Evolutionary conservation across 2,113 vertebrate species (phyloP), one percentile per base, ranked within the genome.

Genomic region (Ophiodon elongatus): DNA sequence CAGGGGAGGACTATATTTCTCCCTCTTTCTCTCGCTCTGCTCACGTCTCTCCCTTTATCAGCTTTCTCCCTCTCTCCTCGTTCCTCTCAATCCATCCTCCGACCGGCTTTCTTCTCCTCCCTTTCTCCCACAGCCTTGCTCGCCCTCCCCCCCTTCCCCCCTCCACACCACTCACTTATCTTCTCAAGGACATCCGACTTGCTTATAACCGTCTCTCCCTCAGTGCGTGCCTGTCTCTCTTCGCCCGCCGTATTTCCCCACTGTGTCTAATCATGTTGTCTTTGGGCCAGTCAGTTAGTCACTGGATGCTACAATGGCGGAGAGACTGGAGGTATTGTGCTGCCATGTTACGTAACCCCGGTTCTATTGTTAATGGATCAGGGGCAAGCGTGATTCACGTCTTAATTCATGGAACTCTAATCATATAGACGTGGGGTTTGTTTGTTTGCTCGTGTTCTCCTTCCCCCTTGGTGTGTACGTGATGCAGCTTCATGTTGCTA

Each of bases 141-240:
- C 60, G 11, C 41, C 59, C 64, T n/a, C 8, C 23, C 45, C 19
- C 21, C 1, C 60, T 41, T 4, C 47, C 29, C 56, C 52, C 47
- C 54, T 10, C 47, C 76, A 70, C 39, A 7, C 64, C 79, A 68
- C 86, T 56, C 81, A 84, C 81, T 90, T 87, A 79, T 91, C 90
- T 87, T 89, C 83, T 93, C 93, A 94, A 94, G 93, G 93, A 88
- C 92, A 92, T 92, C 84, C 87, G 80, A 75, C 56, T 90, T 83
- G 87, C 83, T 77, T 86, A 54, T 82, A 41, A 79, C 76, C 65
- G 62, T 87, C 78, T 85, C 45, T 72, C 65, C 70, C 72, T 83
- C 73, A 2, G 45, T 67, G 56, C 69, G 59, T 65, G 67, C 39
- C 65, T 71, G 56, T 88, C 87, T 77, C 70, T 73, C 81, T 62